These are phyloP conservation scores for Orgyia antiqua DNA, from an alignment of 2,888 invertebrate genomes.

Conservation along the genomic window DNA sequence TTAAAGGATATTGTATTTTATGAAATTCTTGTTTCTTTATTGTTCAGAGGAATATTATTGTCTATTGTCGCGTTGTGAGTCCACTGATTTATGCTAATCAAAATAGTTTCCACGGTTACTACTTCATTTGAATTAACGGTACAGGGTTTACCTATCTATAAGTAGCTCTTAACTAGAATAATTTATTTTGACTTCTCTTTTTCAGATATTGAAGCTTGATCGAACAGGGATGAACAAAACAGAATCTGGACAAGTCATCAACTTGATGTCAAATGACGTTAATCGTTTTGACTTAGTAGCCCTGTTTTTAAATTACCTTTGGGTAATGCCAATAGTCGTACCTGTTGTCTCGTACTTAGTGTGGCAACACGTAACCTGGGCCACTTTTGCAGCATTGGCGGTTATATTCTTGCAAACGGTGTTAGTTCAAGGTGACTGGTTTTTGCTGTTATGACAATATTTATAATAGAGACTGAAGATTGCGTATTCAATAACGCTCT, in stretches of 20 bases:
- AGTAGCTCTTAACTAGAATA: no score
- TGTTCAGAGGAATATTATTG: no score
- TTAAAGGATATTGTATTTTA: no score
- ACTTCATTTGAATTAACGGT: no score
- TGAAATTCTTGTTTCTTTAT: no score
- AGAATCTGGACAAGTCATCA: conserved; percentile 87
- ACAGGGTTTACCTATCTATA: no score
- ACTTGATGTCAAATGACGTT: conserved; percentile 91
- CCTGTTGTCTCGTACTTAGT: conserved; percentile 72
- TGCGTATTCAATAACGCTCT: background rate
- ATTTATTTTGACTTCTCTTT: no score
- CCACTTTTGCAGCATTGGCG: conserved; percentile 55
- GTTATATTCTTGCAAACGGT: conserved; percentile 80
- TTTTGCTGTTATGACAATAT: no score
- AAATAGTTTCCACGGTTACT: no score
- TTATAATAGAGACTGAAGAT: no score
- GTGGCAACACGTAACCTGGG: conserved; percentile 64
- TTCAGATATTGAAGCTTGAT: conserved; percentile 69
- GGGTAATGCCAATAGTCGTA: conserved; percentile 88
- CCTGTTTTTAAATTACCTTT: conserved; percentile 84
- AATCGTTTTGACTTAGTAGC: conserved; percentile 87
- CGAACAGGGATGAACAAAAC: conserved; percentile 79
- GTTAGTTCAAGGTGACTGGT: conserved; percentile 67
- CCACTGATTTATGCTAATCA: no score
- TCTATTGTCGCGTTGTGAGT: no score